phyloP scores from a whole-genome alignment of 1,140 invertebrate species.

The Brachionus calyciflorus region DNA sequence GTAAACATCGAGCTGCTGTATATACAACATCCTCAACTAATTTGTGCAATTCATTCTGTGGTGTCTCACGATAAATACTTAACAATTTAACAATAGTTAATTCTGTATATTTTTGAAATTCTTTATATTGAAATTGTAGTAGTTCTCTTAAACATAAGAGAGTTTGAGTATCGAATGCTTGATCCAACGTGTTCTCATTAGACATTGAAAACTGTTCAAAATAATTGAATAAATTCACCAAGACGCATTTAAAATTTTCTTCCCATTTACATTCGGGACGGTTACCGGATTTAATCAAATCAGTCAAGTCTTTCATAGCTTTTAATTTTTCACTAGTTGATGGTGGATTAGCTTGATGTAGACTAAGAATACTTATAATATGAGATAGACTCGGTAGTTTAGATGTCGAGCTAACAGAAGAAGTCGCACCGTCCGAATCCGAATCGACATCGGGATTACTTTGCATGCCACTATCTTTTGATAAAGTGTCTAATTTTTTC shows the following conservation, averaged over 20 bases:
- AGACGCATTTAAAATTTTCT: conserved; percentile 66
- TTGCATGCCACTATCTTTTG: conserved; percentile 83
- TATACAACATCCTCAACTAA: conserved; percentile 69
- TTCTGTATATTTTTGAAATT: conserved; percentile 80
- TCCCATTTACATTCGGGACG: conserved; percentile 30
- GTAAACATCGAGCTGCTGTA: conserved; percentile 71
- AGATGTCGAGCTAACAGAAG: conserved; percentile 63
- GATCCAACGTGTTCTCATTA: conserved; percentile 17
- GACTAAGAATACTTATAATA: neutral
- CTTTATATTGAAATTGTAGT: conserved; percentile 71
- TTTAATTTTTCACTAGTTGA: conserved; percentile 46
- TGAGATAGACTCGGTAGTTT: neutral
- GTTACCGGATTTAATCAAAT: conserved; percentile 35
- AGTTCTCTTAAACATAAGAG: conserved; percentile 76
- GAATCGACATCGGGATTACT: conserved; percentile 52
- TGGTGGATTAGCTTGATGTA: conserved; percentile 54
- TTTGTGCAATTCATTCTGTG: conserved; percentile 50
- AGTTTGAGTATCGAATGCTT: conserved; percentile 63
- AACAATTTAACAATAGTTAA: conserved; percentile 80
- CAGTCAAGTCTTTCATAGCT: conserved; percentile 36
- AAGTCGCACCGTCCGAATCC: conserved; percentile 61
- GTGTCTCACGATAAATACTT: conserved; percentile 71
- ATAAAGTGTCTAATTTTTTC: conserved; percentile 72
- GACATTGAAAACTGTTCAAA: conserved; percentile 64
- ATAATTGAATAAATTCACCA: conserved; percentile 72